Conservation (phyloP, 2,888 invertebrate species). For the Coelopa pilipes region DNA sequence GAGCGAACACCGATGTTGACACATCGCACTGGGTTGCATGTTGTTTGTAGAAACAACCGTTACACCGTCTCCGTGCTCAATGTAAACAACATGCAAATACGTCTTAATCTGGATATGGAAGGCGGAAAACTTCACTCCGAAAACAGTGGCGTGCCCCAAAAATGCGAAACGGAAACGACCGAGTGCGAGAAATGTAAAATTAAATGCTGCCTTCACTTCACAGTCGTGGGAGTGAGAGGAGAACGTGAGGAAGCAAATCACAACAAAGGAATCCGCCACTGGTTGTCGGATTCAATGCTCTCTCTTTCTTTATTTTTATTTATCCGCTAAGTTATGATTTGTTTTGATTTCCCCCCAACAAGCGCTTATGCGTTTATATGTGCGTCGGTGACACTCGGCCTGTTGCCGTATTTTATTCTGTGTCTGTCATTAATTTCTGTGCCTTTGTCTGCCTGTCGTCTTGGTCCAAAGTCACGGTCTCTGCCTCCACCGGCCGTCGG, state of each 20-base stretch:
- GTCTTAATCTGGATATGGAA: no score
- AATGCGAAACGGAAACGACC: neutral
- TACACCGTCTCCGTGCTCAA: no score
- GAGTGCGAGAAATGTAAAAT: neutral
- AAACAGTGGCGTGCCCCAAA: neutral
- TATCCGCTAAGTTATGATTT: constrained; percentile 10
- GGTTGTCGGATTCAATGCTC: neutral
- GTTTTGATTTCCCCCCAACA: neutral
- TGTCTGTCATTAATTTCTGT: constrained; percentile 8
- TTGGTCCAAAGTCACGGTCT: constrained; percentile 10
- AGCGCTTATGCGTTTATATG: neutral
- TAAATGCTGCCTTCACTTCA: neutral
- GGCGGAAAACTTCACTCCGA: neutral
- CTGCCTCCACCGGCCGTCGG: neutral
- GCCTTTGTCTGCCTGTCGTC: constrained; percentile 5
- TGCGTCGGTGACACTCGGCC: neutral
- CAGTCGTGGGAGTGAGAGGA: no score
- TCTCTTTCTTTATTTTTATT: neutral
- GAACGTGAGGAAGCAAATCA: no score
- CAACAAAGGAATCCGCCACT: neutral
- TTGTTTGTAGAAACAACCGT: no score
- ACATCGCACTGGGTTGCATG: no score
- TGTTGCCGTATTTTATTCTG: neutral
- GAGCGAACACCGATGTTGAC: no score
- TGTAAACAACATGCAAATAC: no score